Evolutionary conservation across 1,140 invertebrate species (phyloP).

Genomic region (Zaprionus taronus): DNA sequence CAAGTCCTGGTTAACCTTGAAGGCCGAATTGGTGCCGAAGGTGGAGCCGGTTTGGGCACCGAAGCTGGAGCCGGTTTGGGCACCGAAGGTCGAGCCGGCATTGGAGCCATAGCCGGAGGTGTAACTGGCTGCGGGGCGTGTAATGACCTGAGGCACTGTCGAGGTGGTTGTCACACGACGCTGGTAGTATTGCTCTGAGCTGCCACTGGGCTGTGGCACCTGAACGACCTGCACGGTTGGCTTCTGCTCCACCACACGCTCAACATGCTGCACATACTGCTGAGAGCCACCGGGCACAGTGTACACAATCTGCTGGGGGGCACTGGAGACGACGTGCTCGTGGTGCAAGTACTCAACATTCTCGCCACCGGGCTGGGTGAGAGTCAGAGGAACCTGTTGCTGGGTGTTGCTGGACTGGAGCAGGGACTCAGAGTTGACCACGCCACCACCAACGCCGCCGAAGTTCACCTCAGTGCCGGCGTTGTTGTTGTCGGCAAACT

Average conservation of each 20-base stretch:
- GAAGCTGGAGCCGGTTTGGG: conserved; percentile 18
- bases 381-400: conserved; percentile 32
- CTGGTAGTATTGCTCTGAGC: conserved; percentile 70
- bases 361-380: conserved; percentile 32
- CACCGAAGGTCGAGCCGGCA: conserved; percentile 21
- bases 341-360: conserved; percentile 67
- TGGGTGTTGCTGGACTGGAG: conserved; percentile 8
- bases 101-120: conserved; percentile 46
- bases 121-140: conserved; percentile 45
- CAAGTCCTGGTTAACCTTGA: conserved; percentile 47
- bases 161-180: conserved; percentile 61
- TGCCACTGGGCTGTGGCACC: conserved; percentile 55
- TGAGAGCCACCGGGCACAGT: conserved; percentile 60
- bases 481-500: conserved; percentile 60
- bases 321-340: conserved; percentile 46
- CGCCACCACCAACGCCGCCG: conserved; percentile 36
- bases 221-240: conserved; percentile 52
- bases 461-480: conserved; percentile 67
- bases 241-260: conserved; percentile 60
- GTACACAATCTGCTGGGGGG: conserved; percentile 53
- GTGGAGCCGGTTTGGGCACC: neutral
- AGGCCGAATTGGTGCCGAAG: conserved; percentile 52
- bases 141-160: conserved; percentile 53
- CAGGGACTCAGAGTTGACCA: conserved; percentile 41
- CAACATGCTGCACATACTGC: conserved; percentile 69